Percentiles rank a stretch among this genome's conserved stretches.
Conservation (phyloP, 2,113 vertebrate species). For the Rhinolophus ferrumequinum region DNA sequence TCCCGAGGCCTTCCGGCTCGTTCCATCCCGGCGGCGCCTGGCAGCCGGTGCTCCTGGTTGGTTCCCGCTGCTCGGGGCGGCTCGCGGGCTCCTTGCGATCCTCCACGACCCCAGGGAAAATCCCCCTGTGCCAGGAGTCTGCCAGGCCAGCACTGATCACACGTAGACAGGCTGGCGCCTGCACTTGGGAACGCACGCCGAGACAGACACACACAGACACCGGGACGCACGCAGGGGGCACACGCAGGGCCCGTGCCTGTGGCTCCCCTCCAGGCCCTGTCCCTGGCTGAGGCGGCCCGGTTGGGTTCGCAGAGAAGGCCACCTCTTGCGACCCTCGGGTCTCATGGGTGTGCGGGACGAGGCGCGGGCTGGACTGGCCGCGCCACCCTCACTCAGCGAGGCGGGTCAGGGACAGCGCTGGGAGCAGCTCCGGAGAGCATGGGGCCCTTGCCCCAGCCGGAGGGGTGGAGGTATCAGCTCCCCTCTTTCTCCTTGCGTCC, state of each 20-base stretch:
- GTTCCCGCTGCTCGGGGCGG: not conserved
- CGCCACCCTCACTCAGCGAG: not conserved
- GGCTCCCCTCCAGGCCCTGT: not conserved
- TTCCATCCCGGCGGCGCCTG: not conserved
- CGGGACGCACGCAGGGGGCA: not conserved
- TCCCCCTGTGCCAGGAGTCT: not conserved
- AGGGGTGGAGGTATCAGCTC: not conserved
- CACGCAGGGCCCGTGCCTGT: not conserved
- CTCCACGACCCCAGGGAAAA: not conserved
- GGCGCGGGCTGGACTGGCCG: fast-evolving
- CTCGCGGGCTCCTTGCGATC: not conserved
- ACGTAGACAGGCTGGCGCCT: constrained; percentile 51
- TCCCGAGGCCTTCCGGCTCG: not conserved
- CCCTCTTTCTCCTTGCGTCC: too few species aligned
- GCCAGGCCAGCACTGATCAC: not conserved
- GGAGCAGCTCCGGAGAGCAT: not conserved
- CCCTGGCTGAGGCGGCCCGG: not conserved
- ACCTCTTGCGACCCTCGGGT: too few species aligned
- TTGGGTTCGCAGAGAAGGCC: not conserved
- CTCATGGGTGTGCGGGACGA: not conserved
- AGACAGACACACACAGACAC: constrained; percentile 22
- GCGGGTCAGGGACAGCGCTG: not conserved
- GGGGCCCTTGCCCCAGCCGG: fast-evolving
- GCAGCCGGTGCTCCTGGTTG: not conserved
- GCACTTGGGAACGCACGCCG: not conserved